Evolutionary conservation across 2,113 vertebrate genomes (phyloP).

Genomic region (Platycercus adscitus): DNA sequence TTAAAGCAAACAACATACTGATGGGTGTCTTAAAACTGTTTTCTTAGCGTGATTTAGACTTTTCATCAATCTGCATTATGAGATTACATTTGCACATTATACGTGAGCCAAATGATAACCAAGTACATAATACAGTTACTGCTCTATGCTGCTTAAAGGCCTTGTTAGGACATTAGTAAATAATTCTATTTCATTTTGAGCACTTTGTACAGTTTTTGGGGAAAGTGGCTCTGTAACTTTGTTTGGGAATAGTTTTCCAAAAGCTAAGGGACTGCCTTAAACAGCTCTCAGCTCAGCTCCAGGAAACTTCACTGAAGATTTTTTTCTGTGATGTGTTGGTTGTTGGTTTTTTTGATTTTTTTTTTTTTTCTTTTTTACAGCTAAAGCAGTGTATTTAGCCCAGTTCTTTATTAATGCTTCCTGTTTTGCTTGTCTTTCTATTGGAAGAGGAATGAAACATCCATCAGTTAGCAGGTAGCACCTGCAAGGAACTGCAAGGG

Average conservation of each 20-base stretch:
- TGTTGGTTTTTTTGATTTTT: too few species aligned
- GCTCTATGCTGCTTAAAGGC: background rate
- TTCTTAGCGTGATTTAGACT: constrained; percentile 1
- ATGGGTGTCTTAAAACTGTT: background rate
- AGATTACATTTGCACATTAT: background rate
- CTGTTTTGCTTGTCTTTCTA: background rate
- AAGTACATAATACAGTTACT: background rate
- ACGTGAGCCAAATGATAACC: background rate
- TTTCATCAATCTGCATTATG: background rate
- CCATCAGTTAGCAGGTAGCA: accelerated
- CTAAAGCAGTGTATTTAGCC: background rate
- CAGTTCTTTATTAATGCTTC: background rate
- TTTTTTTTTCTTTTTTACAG: background rate
- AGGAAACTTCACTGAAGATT: background rate
- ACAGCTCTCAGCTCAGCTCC: background rate
- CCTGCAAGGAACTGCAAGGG: background rate
- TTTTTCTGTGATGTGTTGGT: background rate
- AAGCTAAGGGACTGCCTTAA: background rate
- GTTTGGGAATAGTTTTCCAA: background rate
- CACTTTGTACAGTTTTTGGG: background rate
- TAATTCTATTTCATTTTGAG: background rate
- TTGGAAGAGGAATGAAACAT: background rate
- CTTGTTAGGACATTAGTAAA: background rate
- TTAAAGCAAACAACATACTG: background rate
- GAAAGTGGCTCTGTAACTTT: background rate